Evolutionary conservation across 2,888 invertebrate species (phyloP).

Genomic region (Sinodicranocentrus sp.): DNA sequence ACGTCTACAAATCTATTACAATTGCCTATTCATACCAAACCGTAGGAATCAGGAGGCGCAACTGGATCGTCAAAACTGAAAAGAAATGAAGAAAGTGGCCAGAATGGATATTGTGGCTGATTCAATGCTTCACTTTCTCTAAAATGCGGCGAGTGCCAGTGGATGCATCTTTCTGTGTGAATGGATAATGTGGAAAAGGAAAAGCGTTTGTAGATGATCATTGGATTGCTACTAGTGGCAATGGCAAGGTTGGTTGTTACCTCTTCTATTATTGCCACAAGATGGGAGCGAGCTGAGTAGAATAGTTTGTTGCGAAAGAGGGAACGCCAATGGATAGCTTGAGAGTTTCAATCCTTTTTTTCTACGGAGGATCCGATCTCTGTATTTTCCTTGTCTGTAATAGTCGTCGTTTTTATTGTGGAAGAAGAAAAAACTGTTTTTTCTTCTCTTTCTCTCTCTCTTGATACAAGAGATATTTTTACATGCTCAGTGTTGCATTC

Average conservation of each 20-base stretch:
- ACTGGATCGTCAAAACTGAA: neutral
- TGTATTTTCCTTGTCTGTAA: neutral
- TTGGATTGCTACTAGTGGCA: slow-evolving; percentile 13
- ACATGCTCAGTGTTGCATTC: slow-evolving; percentile 19
- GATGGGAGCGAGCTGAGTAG: neutral
- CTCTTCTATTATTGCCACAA: neutral
- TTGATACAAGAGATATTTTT: too few species aligned
- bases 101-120: neutral
- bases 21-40: neutral
- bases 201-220: slow-evolving; percentile 42
- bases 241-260: slow-evolving; percentile 23
- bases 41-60: neutral
- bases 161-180: slow-evolving; percentile 24
- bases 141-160: too few species aligned
- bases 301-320: neutral
- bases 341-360: neutral
- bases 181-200: slow-evolving; percentile 43
- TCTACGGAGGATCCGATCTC: neutral
- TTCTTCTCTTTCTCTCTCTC: too few species aligned
- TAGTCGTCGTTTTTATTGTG: neutral
- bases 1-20: neutral
- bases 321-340: too few species aligned
- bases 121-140: neutral
- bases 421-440: neutral
- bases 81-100: neutral